Evolutionary conservation across 2,797 vertebrate genomes (phyloP).

Genomic region (Halcyon chelicuti): DNA sequence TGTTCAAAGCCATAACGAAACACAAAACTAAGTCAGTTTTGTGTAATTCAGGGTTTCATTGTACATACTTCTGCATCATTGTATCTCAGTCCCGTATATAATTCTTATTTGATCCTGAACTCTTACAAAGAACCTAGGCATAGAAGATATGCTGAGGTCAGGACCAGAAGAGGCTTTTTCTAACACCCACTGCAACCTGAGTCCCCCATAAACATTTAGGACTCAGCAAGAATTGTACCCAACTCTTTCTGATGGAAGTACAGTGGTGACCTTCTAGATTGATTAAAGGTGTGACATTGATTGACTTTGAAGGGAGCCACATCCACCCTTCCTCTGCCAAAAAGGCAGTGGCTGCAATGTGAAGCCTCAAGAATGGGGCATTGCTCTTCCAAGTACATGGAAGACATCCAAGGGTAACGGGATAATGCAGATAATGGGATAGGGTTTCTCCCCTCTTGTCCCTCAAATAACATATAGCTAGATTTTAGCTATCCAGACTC

Average conservation of each 20-base stretch:
- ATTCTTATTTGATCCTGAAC: not conserved
- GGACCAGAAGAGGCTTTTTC: conserved; percentile 9
- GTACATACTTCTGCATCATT: not conserved
- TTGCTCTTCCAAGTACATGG: conserved; percentile 67
- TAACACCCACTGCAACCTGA: conserved; percentile 35
- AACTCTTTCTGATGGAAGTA: conserved; percentile 19
- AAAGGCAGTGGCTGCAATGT: conserved; percentile 65
- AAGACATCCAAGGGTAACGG: conserved; percentile 62
- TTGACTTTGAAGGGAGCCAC: conserved; percentile 71
- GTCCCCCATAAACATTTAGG: conserved; percentile 27
- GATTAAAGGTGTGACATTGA: conserved; percentile 64
- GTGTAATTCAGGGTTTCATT: not conserved
- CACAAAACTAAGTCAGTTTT: not conserved
- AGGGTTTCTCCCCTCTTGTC: conserved; percentile 64
- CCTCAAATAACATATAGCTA: conserved; percentile 43
- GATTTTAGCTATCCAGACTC: not conserved
- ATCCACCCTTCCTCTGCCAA: conserved; percentile 69
- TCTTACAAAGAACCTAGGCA: not conserved
- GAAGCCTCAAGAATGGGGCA: conserved; percentile 65
- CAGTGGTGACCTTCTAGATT: conserved; percentile 46
- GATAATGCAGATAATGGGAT: conserved; percentile 66
- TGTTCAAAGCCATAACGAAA: not conserved
- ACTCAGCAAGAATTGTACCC: conserved; percentile 61
- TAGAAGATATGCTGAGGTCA: conserved; percentile 30
- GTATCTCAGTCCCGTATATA: not conserved